phyloP scores from a whole-genome alignment of 2,888 invertebrate species.

The Julus scandinavius region DNA sequence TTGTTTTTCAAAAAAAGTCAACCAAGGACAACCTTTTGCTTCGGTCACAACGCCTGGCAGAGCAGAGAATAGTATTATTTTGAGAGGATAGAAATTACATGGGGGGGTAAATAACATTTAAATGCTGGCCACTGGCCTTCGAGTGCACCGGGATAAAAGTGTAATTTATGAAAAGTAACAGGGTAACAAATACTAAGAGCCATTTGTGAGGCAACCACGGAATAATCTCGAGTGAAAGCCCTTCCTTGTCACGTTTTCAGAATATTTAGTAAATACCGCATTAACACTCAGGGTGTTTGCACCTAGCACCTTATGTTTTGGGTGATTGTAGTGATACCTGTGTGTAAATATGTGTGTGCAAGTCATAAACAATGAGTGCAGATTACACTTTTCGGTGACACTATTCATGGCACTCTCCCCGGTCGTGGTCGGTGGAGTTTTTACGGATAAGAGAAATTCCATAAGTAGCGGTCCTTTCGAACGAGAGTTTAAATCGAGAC shows the following conservation, averaged over 20 bases:
- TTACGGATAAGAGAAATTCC: no score
- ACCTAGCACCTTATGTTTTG: no score
- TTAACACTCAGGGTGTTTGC: neutral
- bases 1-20: neutral
- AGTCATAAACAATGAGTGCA: no score
- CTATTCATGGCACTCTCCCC: no score
- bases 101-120: neutral
- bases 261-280: neutral
- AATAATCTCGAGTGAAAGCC: neutral
- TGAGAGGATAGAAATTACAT: neutral
- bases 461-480: no score
- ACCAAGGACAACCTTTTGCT: constrained; percentile 11
- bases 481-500: no score
- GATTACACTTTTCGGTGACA: no score
- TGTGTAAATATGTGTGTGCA: no score
- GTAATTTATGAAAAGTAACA: no score
- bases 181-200: neutral
- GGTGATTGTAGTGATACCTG: no score
- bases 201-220: constrained; percentile 2
- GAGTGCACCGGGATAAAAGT: neutral
- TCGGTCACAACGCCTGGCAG: constrained; percentile 7
- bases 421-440: no score
- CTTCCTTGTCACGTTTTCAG: neutral
- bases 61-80: neutral
- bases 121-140: neutral